Base-by-base conservation (phyloP, 1,140 invertebrate genomes). In the Listronotus bonariensis region DNA sequence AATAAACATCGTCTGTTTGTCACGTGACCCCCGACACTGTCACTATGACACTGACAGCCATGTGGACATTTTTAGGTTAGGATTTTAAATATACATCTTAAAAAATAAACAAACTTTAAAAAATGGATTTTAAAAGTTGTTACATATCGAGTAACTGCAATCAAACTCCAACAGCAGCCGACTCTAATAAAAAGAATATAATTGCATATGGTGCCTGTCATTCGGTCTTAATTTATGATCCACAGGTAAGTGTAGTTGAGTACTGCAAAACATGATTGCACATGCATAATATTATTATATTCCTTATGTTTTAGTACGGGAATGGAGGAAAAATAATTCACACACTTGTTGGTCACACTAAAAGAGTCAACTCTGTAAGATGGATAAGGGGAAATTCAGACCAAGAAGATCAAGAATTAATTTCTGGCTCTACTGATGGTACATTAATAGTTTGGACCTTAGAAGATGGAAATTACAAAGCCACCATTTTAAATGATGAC, bases 141-240 rank as follows among this genome's bases (percentile, higher is more conserved):
- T 70, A 70, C 45, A 41, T 60, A 10, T 67, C 68, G 12, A 67
- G 60, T 31, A 86, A 85, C 0, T 92, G 89, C 73, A 95, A 94
- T 80, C 85, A 87, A 56, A 84, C 85, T 36, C 88, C 91, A 5
- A 86, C 90, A 74, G 84, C 86, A 70, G 83, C 85, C 1, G 90
- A 94, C 74, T 95, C 92, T 91, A 90, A 89, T 36, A 80, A 77
- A 45, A 89, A 89, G 72, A 86, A 86, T 26, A 69, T 91, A 11
- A 85, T 95, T 69, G 89, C 88, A 75, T 95, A 86, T 77, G 92
- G 84, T 62, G 85, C 90, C 15, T 87, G 84, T 69, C 86, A 90
- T 80, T 82, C 89, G 40, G 80, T 95, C 20, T 85, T 86, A 58
- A 80, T 95, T 63, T 89, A 90, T 72, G 80, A 92, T 78, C 84